Evolutionary conservation across 2,113 vertebrate species (phyloP).

Genomic region (Boulengeromyrus knoepffleri): DNA sequence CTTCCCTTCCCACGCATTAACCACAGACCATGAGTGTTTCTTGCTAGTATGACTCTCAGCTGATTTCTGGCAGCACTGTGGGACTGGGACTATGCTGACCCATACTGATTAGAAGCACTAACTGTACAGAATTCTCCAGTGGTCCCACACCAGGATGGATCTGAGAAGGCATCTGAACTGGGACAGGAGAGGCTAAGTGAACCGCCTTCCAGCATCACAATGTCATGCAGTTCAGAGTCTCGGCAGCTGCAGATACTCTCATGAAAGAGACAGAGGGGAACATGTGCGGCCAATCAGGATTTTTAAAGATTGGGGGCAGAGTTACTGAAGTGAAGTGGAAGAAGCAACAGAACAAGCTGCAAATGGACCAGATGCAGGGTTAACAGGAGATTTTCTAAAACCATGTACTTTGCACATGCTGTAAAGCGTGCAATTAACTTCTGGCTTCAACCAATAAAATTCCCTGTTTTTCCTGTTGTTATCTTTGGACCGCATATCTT

Average conservation of each 20-base stretch:
- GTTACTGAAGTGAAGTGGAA: not conserved
- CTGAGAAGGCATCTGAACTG: not conserved
- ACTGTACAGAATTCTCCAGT: not conserved
- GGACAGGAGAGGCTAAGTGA: not conserved
- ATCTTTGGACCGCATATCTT: not conserved
- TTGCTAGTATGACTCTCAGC: not conserved
- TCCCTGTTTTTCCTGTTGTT: not conserved
- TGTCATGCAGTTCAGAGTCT: not conserved
- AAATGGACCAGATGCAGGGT: not conserved
- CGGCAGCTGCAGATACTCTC: not conserved
- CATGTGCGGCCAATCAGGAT: not conserved
- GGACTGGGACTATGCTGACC: not conserved
- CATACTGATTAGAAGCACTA: not conserved
- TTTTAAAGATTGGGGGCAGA: not conserved
- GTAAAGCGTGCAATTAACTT: not conserved
- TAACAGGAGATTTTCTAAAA: not conserved
- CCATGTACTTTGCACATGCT: not conserved
- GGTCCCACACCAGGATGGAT: not conserved
- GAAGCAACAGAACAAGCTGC: not conserved
- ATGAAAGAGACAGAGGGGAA: not conserved
- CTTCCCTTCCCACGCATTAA: not conserved
- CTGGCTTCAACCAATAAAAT: not conserved
- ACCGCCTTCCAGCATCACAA: not conserved
- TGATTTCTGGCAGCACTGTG: not conserved
- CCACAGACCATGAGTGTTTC: not conserved